These are phyloP conservation scores for Porites lutea DNA, from an alignment of 64 coral and sea anemone genomes.

Conservation along the genomic window DNA sequence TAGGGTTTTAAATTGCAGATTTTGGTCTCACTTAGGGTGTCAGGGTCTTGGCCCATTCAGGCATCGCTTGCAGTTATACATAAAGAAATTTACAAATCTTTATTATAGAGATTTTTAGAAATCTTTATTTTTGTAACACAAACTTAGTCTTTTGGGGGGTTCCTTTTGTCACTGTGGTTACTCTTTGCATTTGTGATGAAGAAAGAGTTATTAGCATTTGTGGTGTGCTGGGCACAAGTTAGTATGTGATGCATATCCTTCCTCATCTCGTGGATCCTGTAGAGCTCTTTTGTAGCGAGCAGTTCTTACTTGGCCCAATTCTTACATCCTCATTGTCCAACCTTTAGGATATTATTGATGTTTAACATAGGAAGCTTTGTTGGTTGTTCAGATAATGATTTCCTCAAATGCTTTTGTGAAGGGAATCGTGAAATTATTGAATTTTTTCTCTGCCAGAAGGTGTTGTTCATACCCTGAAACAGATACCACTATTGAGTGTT, in stretches of 20 bases:
- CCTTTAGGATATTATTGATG: constrained; percentile 7
- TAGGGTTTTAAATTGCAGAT: too few relatives aligned
- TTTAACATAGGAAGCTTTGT: constrained; percentile 35
- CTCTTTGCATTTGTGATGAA: background rate
- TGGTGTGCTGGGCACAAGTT: too few relatives aligned
- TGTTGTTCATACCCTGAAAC: constrained; percentile 1
- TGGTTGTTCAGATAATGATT: constrained; percentile 8
- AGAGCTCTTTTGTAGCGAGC: background rate
- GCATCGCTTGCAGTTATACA: too few relatives aligned
- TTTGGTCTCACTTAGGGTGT: too few relatives aligned
- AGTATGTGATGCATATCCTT: too few relatives aligned
- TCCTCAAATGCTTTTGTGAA: constrained; percentile 1
- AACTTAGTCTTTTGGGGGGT: too few relatives aligned
- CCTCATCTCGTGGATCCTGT: background rate
- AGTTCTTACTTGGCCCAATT: background rate
- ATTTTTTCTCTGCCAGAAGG: background rate
- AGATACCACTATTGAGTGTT: background rate
- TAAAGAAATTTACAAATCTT: too few relatives aligned
- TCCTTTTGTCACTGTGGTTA: too few relatives aligned
- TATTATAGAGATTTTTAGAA: too few relatives aligned
- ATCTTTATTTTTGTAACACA: too few relatives aligned
- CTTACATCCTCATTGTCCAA: constrained; percentile 12
- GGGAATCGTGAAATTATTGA: background rate
- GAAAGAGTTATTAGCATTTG: too few relatives aligned
- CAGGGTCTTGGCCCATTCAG: too few relatives aligned